Conservation (phyloP, 2,797 vertebrate genomes). For the Rhinichthys osculus region DNA sequence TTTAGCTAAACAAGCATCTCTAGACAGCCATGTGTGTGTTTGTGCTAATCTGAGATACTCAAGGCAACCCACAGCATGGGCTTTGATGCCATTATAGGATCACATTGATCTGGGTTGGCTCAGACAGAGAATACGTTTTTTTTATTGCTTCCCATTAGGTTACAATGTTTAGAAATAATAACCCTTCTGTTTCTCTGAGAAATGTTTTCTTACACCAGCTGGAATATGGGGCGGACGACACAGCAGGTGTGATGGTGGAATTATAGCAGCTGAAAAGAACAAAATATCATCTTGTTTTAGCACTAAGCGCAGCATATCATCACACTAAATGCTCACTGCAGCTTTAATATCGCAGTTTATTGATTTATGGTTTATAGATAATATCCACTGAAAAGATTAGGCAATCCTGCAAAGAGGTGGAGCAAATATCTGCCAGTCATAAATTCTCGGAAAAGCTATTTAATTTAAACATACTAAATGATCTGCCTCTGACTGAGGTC, state of each 20-base stretch:
- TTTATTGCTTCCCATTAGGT: conserved; percentile 5
- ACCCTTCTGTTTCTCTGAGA: not conserved
- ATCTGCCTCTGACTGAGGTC: not conserved
- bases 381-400: conserved; percentile 19
- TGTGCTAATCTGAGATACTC: conserved; percentile 8
- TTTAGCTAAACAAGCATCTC: conserved; percentile 57
- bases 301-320: not conserved
- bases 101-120: not conserved
- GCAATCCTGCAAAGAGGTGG: conserved; percentile 32
- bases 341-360: not conserved
- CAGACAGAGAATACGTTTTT: not conserved
- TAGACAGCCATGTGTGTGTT: not conserved
- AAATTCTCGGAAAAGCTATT: conserved; percentile 10
- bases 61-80: conserved; percentile 5
- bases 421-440: conserved; percentile 18
- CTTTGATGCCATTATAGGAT: not conserved
- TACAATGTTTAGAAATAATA: conserved; percentile 15
- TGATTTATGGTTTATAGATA: not conserved
- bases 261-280: conserved; percentile 16
- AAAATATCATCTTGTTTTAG: conserved; percentile 19
- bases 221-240: not conserved
- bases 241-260: conserved; percentile 32
- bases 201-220: conserved; percentile 13
- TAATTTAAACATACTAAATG: conserved; percentile 8
- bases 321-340: not conserved